Conservation (phyloP, 2,888 invertebrate species). For the Limenitis camilla region DNA sequence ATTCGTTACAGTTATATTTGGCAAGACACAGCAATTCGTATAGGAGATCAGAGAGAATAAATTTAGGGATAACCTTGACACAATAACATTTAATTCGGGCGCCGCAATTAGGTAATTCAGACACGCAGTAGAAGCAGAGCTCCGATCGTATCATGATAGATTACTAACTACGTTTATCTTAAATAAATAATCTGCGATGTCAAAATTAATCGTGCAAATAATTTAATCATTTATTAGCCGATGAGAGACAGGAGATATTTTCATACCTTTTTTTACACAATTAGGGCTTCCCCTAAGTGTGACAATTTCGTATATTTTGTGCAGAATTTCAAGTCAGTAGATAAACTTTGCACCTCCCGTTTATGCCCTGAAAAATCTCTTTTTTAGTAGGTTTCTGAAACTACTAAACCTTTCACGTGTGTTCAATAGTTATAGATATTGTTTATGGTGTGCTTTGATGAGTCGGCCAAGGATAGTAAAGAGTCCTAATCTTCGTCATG, state of each 20-base stretch:
- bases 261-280: no score
- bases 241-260: no score
- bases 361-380: no score
- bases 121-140: conserved; percentile 42
- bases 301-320: no score
- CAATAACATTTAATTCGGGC: conserved; percentile 63
- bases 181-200: conserved; percentile 18
- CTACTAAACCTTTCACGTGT: no score
- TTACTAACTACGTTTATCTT: conserved; percentile 24
- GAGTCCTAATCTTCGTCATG: conserved; percentile 11
- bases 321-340: no score
- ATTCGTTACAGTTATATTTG: conserved; percentile 39
- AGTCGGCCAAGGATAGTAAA: not conserved
- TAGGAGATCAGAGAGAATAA: conserved; percentile 34
- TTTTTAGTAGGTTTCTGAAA: no score
- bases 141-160: conserved; percentile 48
- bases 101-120: conserved; percentile 55
- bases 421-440: no score
- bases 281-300: no score
- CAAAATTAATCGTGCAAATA: conserved; percentile 20
- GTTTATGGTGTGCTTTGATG: no score
- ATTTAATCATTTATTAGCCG: not conserved
- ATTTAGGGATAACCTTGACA: conserved; percentile 53
- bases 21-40: conserved; percentile 41
- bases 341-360: no score